Base-by-base conservation (phyloP, 2,888 invertebrate species). In the Cephus pulcher region DNA sequence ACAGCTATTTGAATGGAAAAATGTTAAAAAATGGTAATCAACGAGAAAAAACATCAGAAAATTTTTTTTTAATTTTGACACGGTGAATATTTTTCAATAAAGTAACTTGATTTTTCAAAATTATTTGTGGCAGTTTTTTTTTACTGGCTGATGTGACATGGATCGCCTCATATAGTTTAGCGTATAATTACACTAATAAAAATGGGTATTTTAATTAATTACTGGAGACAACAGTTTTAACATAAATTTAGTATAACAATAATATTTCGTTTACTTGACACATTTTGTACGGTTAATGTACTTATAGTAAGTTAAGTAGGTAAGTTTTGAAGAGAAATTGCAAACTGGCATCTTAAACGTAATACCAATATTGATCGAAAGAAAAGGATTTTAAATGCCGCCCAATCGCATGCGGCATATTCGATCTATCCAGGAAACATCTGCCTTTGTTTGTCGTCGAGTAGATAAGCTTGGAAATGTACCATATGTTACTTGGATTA, bases 371-470 rank as follows among this genome's bases (percentile, higher is more conserved):
- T 56, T 56, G 56, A 56, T 56, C 56, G 56, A 56, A 23, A 56
- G 56, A 56, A 56, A 56, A 56, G 56, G 23, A 56, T 56, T 56
- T 56, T 56, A 56, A 56, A 23, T 9, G 56, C 56, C 23, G 23
- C 56, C 23, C 56, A 56, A 56, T 23, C 56, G 9, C 56, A 56
- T 56, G 75, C 76, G 73, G 75, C 71, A 73, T 78, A 75, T 78
- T 78, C 75, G 75, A 78, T 69, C 78, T 40, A 76, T 56, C 75
- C 73, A 37, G 78, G 75, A 82, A 82, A 82, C 86, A 85, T 86
- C 86, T 86, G 86, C 74, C 81, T 83, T 79, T 85, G 82, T 85
- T 85, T 85, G 82, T 80, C 79, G 81, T 84, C 74, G 76, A 75
- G 79, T 73, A 75, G 85, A 85, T 85, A 85, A 86, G 78, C 74